Evolutionary conservation across 2,113 vertebrate genomes (phyloP), one percentile per base, ranked within the genome.

Genomic region (Leucopsar rothschildi): DNA sequence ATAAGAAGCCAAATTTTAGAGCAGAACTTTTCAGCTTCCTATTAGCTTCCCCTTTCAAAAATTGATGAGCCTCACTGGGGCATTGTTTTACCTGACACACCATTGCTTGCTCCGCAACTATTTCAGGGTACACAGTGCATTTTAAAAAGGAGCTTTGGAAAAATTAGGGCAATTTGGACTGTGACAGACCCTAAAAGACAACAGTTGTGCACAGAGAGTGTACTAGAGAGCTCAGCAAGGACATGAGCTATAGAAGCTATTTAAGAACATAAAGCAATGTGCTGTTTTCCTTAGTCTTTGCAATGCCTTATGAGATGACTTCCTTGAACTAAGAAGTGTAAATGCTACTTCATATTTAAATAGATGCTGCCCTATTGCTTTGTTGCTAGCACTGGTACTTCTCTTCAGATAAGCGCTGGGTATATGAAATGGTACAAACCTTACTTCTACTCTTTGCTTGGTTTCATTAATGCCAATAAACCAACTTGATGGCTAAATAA

Each of bases 381-480:
- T 61, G 56, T 63, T 6, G 4, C 70, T 64, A 55, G 60, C 81
- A 52, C 17, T 29, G 29, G 47, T 35, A 66, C 78, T 78, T 85
- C 33, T 44, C 10, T 72, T 55, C n/a, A 77, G 28, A 0, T 7
- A 65, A 44, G 7, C 15, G 49, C 56, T 70, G 63, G 24, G 17
- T 42, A 66, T 44, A 71, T 57, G 60, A 81, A 69, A 83, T 10
- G 10, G 35, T 52, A 56, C 15, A 73, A 86, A 66, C 13, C 33
- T 63, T 42, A 57, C 16, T 44, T 27, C 22, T 59, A 71, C 56
- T 66, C 60, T 39, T 56, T 56, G 10, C 57, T 78, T 56, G 28
- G 35, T 25, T 86, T 83, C 69, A 83, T 80, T 77, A 93, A 70
- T 42, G 42, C 7, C 25, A 76, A 42, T 89, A 85, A 88, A 53